phyloP scores from a whole-genome alignment of 2,797 vertebrate species.

The Fistularia commersonii region DNA sequence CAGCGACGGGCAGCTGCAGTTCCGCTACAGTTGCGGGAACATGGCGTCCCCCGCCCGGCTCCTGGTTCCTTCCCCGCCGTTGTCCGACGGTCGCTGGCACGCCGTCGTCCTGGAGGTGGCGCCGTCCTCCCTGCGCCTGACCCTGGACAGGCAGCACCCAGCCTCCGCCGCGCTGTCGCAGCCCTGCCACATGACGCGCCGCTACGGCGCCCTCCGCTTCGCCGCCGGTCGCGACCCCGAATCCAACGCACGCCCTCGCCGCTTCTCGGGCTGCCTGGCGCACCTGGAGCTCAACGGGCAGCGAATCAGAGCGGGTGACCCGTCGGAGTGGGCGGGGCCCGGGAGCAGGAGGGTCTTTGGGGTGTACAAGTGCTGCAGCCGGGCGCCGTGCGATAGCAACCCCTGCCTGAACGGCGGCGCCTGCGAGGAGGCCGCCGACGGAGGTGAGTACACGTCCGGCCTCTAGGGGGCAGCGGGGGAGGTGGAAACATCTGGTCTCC shows the following conservation, averaged over 20 bases:
- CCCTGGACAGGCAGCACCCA: slow-evolving; percentile 69
- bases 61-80: slow-evolving; percentile 45
- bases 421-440: slow-evolving; percentile 71
- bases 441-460: slow-evolving; percentile 72
- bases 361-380: slow-evolving; percentile 81
- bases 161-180: slow-evolving; percentile 58
- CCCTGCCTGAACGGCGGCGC: slow-evolving; percentile 82
- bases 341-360: slow-evolving; percentile 76
- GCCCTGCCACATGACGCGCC: slow-evolving; percentile 66
- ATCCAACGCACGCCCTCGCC: slow-evolving; percentile 18
- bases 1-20: slow-evolving; percentile 71
- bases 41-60: slow-evolving; percentile 51
- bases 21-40: slow-evolving; percentile 79
- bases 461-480: too few relatives aligned
- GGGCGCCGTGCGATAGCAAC: slow-evolving; percentile 68
- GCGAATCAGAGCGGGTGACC: slow-evolving; percentile 61
- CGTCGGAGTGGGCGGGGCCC: slow-evolving; percentile 29
- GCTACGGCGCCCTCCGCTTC: slow-evolving; percentile 75
- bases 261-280: slow-evolving; percentile 87
- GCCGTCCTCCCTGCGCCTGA: slow-evolving; percentile 67
- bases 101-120: slow-evolving; percentile 81
- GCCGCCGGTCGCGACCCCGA: slow-evolving; percentile 58
- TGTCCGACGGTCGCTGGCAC: slow-evolving; percentile 86
- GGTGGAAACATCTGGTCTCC: too few relatives aligned
- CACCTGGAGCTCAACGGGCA: slow-evolving; percentile 77